Evolutionary conservation across 2,888 invertebrate species (phyloP), one percentile per base, ranked within the genome.

Genomic region (Tinea trinotella): DNA sequence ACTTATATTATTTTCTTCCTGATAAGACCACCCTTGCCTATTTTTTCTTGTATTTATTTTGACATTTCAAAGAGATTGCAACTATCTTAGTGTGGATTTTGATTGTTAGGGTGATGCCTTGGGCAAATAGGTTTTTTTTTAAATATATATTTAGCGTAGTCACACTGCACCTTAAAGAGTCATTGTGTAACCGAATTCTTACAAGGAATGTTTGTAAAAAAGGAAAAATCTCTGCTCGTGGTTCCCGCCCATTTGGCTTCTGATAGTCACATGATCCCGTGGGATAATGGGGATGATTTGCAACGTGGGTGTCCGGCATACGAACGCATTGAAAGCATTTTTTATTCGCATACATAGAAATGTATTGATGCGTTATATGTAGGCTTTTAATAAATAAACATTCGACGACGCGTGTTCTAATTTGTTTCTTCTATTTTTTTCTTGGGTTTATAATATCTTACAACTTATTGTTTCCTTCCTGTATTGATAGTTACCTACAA

Each of bases 251-350:
- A 68, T 63, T 65, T 70, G 74, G 77, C 78, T 77, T 76, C 79
- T 71, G 77, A 70, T 60, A 64, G 81, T 73, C 68, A 82, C 70
- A 68, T 63, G 81, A 83, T 72, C 77, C 79, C 82, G 81, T 83
- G 83, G 74, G 82, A 83, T 79, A 77, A 79, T 75, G 73, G 73
- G 59, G 62, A 67, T 60, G 70, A 73, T 72, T 70, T 55, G 71
- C 84, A 56, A 76, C 84, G 84, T 85, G 84, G 84, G 84, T 84
- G 84, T 84, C 74, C 83, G 64, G 61, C 65, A 62, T 67, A 64
- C 67, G 64, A 65, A 62, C 65, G 68, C 70, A 73, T 78, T 79
- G 71, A 68, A 67, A 68, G 67, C 65, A 68, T 65, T 80, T 83
- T 81, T 82, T 81, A 70, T 68, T 61, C 62, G 9, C 50, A 24